Base-by-base conservation (phyloP, 1,140 invertebrate species). In the Hypothenemus hampei region DNA sequence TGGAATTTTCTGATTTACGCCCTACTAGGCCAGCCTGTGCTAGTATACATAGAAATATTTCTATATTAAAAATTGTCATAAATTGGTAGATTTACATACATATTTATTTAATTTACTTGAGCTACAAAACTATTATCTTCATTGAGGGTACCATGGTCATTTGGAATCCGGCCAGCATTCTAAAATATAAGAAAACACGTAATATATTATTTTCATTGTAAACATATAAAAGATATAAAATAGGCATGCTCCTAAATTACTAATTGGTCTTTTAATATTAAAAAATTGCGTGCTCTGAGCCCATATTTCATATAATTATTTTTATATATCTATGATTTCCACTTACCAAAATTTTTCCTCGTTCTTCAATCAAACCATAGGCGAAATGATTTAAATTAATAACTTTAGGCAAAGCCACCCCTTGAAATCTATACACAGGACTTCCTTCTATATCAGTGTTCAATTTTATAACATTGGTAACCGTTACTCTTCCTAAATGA, bases 341-440 rank as follows among this genome's bases (percentile, higher is more conserved):
- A 19, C 76, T 77, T 67, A 85, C 83, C 60, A 90, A 66, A 75
- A 88, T 85, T 64, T 73, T 80, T 1, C 89, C 86, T 57, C 90
- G 72, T 10, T 88, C 77, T 36, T 83, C 82, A 19, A 95, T 70
- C 40, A 92, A 78, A 4, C 81, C 75, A 68, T 83, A 94, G 0
- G 89, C 84, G 68, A 89, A 87, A 68, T 92, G 87, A 73, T 93
- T 91, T 1, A 95, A 64, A 13, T 80, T 65, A 46, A 93, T 77
- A 22, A 85, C 85, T 49, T 67, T 76, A 0, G 94, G 93, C 45
- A 97, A 65, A 0, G 91, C 87, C 0, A 97, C 78, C 0, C 92
- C 93, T 75, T 98, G 94, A 64, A 97, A 85, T 63, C 94, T 77
- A 65, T 89, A 88, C n/a, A 94, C 78, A 0, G 72, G 66, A 1